Evolutionary conservation across 2,888 invertebrate species (phyloP).

Genomic region (Congeria kusceri): DNA sequence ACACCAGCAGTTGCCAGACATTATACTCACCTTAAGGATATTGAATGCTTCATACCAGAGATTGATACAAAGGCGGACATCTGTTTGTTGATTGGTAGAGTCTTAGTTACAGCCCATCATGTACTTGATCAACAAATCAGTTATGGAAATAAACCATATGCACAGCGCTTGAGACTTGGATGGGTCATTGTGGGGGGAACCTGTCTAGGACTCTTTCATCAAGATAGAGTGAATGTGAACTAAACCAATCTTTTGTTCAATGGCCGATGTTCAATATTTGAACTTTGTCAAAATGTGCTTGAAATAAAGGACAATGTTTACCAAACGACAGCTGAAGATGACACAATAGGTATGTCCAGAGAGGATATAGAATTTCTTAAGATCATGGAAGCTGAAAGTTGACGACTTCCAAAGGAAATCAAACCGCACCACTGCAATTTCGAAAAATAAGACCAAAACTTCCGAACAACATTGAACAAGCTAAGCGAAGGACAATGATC

Average conservation of each 20-base stretch:
- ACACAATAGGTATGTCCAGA: background rate
- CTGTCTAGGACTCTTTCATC: slow-evolving; percentile 36
- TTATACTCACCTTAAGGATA: slow-evolving; percentile 24
- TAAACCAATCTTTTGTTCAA: slow-evolving; percentile 28
- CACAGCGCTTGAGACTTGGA: slow-evolving; percentile 33
- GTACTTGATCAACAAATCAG: slow-evolving; percentile 34
- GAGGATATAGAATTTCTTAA: background rate
- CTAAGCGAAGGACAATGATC: background rate
- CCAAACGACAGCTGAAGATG: background rate
- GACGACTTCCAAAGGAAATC: background rate
- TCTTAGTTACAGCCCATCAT: slow-evolving; percentile 31
- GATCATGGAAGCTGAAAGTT: background rate
- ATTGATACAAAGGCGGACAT: background rate
- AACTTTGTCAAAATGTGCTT: slow-evolving; percentile 25
- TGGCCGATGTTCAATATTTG: slow-evolving; percentile 31
- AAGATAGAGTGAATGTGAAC: slow-evolving; percentile 28
- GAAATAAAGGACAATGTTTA: slow-evolving; percentile 21
- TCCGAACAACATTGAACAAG: slow-evolving; percentile 12
- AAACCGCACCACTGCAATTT: slow-evolving; percentile 5
- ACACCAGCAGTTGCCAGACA: slow-evolving; percentile 33
- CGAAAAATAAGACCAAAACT: background rate
- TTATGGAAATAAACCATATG: slow-evolving; percentile 20
- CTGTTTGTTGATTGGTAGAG: slow-evolving; percentile 7
- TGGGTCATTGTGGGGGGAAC: slow-evolving; percentile 41
- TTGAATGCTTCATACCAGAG: slow-evolving; percentile 8